Evolutionary conservation across 2,113 vertebrate genomes (phyloP), one percentile per base, ranked within the genome.

Genomic region (Chlamydotis undulata): DNA sequence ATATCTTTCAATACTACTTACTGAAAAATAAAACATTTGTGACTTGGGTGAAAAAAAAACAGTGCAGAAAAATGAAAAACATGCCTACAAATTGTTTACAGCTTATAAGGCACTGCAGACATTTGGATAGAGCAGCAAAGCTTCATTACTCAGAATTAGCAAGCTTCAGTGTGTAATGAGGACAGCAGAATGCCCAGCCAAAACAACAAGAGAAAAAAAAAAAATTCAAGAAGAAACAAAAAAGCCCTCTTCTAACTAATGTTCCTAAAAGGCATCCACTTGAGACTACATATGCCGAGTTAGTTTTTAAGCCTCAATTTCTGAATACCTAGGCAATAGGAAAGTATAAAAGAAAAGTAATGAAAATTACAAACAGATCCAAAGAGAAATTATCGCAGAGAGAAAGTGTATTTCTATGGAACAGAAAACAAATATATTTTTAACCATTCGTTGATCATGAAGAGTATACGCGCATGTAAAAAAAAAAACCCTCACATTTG

Each of bases 391-490:
- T 45, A 71, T 12, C 68, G 10, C 26, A 50, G 26, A 76, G 7
- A 59, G 31, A 77, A 80, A 61, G 19, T 7, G 1, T 37, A 56
- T 56, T 87, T 84, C 43, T 63, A 5, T 23, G 23, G 25, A 65
- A 35, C 3, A 31, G 26, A 67, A 23, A 71, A 33, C 11, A 61
- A 53, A 53, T 21, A 19, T 21, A 28, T 55, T 90, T 85, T 74
- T 41, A 84, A 74, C n/a, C 23, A 29, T 1, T 43, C 19, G 12
- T 18, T 83, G 52, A 63, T n/a, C 25, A 31, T 35, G 12, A 86
- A 50, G 43, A 65, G 4, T 29, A 59, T 5, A 56, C 3, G 70
- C 0, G 0, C 2, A 47, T 6, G 5, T 53, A 28, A 76, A 49
- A 91, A 47, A 28, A 43, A 43, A 43, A 43, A 14, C 41, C 41